A percentile compares a stretch with the other conserved stretches of the same genome.
Evolutionary conservation across 2,888 invertebrate species (phyloP).

Genomic region (Phlogophora meticulosa): DNA sequence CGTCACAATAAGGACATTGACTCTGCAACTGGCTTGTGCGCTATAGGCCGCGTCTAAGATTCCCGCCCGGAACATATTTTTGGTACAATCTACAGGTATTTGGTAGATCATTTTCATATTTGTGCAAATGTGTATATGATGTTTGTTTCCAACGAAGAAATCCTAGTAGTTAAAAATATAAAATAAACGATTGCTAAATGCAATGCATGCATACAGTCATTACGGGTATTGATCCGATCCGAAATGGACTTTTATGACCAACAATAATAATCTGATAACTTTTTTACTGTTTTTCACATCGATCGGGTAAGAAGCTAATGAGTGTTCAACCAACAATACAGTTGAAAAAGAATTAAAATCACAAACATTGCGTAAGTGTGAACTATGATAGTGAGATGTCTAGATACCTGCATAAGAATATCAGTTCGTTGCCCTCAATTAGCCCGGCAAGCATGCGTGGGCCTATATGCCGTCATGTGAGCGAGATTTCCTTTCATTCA

Average conservation of each 20-base stretch:
- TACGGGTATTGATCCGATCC: constrained; percentile 10
- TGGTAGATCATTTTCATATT: too few species aligned
- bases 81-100: too few species aligned
- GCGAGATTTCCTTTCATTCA: not conserved
- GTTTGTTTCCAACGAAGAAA: not conserved
- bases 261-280: constrained; percentile 6
- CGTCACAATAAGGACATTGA: too few species aligned
- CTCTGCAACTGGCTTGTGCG: too few species aligned
- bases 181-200: not conserved
- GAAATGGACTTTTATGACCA: not conserved
- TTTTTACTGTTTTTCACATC: constrained; percentile 7
- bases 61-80: too few species aligned
- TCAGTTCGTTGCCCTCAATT: constrained; percentile 46
- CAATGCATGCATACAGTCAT: not conserved
- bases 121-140: too few species aligned
- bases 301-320: constrained; percentile 4
- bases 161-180: not conserved
- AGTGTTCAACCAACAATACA: constrained; percentile 4
- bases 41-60: too few species aligned
- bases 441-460: constrained; percentile 9
- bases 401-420: constrained; percentile 25
- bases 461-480: not conserved
- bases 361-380: not conserved
- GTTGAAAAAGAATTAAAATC: not conserved
- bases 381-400: constrained; percentile 6